These are phyloP conservation scores for Pionites leucogaster DNA, from an alignment of 2,113 vertebrate genomes.

Conservation along the genomic window DNA sequence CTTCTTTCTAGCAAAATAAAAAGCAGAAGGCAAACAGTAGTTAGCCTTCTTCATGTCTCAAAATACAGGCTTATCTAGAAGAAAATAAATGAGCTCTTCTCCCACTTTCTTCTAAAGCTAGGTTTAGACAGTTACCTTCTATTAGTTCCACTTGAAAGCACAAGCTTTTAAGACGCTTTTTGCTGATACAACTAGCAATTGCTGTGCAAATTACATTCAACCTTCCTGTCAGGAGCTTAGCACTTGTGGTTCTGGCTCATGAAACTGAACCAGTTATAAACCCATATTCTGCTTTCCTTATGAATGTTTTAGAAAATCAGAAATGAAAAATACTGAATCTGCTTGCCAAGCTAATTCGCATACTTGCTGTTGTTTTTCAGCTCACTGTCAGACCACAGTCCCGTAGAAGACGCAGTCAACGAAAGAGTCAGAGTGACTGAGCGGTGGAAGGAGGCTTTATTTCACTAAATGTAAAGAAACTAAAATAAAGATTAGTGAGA, in stretches of 20 bases:
- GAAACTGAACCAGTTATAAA: not conserved
- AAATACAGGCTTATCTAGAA: not conserved
- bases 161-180: not conserved
- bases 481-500: slow-evolving; percentile 60
- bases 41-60: not conserved
- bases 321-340: not conserved
- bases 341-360: not conserved
- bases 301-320: not conserved
- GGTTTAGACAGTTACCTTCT: not conserved
- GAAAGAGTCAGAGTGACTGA: not conserved
- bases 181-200: not conserved
- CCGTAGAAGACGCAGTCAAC: slow-evolving; percentile 25
- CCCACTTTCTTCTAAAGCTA: not conserved
- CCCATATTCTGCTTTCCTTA: not conserved
- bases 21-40: not conserved
- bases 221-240: not conserved
- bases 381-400: not conserved
- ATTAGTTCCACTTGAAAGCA: not conserved
- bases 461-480: slow-evolving; percentile 48
- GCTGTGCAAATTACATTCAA: not conserved
- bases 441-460: slow-evolving; percentile 55
- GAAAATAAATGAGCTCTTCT: not conserved
- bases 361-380: slow-evolving; percentile 51
- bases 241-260: not conserved
- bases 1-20: not conserved